Evolutionary conservation across 2,113 vertebrate species (phyloP), one percentile per base, ranked within the genome.

Genomic region (Callionymus lyra): DNA sequence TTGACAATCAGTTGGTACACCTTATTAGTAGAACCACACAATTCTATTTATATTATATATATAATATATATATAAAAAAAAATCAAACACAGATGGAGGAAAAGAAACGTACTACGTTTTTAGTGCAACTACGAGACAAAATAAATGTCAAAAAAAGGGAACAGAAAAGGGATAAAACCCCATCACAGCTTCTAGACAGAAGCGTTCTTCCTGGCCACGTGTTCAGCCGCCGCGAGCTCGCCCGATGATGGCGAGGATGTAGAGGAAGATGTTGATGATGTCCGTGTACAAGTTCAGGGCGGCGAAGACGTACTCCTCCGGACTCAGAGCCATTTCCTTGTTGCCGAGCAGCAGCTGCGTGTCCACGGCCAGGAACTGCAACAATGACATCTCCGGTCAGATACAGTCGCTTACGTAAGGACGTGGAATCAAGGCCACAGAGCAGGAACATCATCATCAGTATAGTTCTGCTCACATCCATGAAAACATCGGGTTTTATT

Each of bases 291-390:
- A 69, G 38, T 70, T 77, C 2, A 84, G 74, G 16, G 79, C 74
- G 8, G 76, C 81, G 47, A 80, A 84, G 19, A 82, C 19, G 0
- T 83, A 84, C 44, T 84, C 82, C 34, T 84, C 82, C 1, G 81
- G 81, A 59, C 69, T 83, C 69, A 84, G 62, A 12, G 82, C 19
- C 67, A 92, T 69, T 47, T 91, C 82, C 84, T 94, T 93, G 77
- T 94, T 93, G 2, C 90, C 90, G 56, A 94, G 81, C 47, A 93
- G 80, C 76, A 93, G 59, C 82, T 94, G 91, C 0, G 90, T 94
- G 72, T 94, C 91, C 71, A 94, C 88, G 0, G 91, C 91, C 81
- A 93, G 70, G 76, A 93, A 92, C 91, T 92, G 82, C 2, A 67
- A 72, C 14, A 49, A 4, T 19, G 16, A 19, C 34, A 36, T n/a